phyloP scores from a whole-genome alignment of 2,113 vertebrate species.

The Paradoxurus hermaphroditus region DNA sequence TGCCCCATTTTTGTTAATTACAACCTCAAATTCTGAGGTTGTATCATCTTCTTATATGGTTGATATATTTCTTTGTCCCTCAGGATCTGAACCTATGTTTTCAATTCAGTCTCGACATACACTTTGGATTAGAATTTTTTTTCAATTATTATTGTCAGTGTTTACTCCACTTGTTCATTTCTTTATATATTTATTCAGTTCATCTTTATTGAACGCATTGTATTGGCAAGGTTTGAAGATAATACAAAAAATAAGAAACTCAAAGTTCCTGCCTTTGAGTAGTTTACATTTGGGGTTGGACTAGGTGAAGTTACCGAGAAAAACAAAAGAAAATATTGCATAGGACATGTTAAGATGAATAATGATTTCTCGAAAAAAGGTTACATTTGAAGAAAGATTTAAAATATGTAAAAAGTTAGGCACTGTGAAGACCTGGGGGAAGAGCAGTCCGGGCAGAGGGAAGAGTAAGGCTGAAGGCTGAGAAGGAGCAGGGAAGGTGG shows the following conservation, averaged over 20 bases:
- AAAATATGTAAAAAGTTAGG: background rate
- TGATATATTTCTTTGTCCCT: background rate
- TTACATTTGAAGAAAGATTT: background rate
- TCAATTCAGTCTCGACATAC: background rate
- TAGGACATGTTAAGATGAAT: background rate
- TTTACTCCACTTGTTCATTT: background rate
- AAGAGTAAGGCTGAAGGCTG: background rate
- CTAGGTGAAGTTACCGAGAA: background rate
- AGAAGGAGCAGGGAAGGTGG: background rate
- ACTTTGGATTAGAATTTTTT: background rate
- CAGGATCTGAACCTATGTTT: background rate
- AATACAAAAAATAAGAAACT: background rate
- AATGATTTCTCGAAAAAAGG: background rate
- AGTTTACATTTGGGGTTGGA: background rate
- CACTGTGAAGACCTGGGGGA: background rate
- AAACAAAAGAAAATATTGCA: background rate
- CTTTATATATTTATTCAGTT: background rate
- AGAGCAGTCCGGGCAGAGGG: background rate
- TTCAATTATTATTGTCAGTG: background rate
- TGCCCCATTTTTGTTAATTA: background rate
- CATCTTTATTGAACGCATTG: background rate
- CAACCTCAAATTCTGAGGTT: background rate
- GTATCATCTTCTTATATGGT: background rate
- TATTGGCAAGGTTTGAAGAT: background rate
- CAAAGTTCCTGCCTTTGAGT: background rate